Conservation (phyloP, 2,888 invertebrate genomes). For the Teleiodes luculella region DNA sequence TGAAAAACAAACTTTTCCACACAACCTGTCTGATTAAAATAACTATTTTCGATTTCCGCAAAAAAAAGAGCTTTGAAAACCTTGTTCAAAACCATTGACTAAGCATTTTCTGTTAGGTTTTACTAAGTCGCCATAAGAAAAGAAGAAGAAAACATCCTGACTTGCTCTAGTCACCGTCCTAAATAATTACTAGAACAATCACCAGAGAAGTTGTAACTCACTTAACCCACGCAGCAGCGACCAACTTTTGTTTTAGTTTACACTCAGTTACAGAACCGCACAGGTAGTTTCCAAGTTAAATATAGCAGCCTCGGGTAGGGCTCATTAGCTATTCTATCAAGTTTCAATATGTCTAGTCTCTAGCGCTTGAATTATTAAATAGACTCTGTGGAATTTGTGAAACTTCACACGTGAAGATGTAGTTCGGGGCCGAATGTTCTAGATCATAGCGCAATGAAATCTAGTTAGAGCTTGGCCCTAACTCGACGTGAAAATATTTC, state of each 20-base stretch:
- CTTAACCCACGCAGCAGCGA: neutral
- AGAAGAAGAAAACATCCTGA: too few species aligned
- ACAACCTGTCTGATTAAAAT: too few species aligned
- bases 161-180: neutral
- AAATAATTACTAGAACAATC: neutral
- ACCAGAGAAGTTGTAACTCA: neutral
- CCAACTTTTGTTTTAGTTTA: constrained; percentile 4
- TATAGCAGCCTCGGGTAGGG: neutral
- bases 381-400: constrained; percentile 1
- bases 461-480: too few species aligned
- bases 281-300: constrained; percentile 2
- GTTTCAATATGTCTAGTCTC: constrained; percentile 8
- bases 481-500: too few species aligned
- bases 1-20: too few species aligned
- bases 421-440: constrained; percentile 9
- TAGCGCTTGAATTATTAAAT: constrained; percentile 9
- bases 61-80: too few species aligned
- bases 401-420: constrained; percentile 13
- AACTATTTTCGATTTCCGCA: too few species aligned
- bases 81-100: too few species aligned
- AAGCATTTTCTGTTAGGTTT: too few species aligned
- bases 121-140: too few species aligned
- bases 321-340: constrained; percentile 6
- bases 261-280: neutral
- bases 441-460: too few species aligned